Percentiles rank a stretch among this genome's conserved stretches.
These are phyloP conservation scores for Dasypus novemcinctus DNA, from an alignment of 2,113 vertebrate species.

Conservation along the genomic window DNA sequence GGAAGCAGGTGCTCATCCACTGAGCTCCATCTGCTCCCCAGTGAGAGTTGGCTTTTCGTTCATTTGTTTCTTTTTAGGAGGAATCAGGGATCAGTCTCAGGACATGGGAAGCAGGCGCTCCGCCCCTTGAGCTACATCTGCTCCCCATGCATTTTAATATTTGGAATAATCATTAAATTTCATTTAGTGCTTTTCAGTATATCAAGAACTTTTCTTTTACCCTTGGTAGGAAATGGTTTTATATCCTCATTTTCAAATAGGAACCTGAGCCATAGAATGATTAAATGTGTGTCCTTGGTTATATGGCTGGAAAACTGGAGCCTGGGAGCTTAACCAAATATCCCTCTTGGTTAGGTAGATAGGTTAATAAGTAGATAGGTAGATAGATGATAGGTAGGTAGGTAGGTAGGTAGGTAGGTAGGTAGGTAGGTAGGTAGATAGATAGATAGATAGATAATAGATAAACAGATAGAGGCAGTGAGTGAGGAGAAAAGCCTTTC, in stretches of 20 bases:
- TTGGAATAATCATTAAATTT: slow-evolving; percentile 13
- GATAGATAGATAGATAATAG: neutral
- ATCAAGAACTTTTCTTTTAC: neutral
- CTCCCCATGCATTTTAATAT: neutral
- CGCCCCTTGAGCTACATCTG: no score
- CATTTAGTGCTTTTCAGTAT: neutral
- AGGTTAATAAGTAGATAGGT: no score
- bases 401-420: neutral
- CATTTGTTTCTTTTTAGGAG: no score
- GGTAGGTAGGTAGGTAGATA: neutral
- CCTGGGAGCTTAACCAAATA: neutral
- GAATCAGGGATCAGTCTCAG: no score
- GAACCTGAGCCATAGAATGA: neutral
- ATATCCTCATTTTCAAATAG: neutral
- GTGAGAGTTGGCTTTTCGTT: no score
- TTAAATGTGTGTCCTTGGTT: neutral
- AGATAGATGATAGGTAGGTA: neutral
- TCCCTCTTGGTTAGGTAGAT: neutral
- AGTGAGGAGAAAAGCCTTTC: neutral
- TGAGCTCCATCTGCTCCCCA: no score
- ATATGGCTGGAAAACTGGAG: neutral
- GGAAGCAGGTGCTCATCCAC: no score
- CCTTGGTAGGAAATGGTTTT: neutral
- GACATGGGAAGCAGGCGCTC: no score
- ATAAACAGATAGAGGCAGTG: neutral